Evolutionary conservation across 1,140 invertebrate genomes (phyloP).

Genomic region (Eupeodes corollae): DNA sequence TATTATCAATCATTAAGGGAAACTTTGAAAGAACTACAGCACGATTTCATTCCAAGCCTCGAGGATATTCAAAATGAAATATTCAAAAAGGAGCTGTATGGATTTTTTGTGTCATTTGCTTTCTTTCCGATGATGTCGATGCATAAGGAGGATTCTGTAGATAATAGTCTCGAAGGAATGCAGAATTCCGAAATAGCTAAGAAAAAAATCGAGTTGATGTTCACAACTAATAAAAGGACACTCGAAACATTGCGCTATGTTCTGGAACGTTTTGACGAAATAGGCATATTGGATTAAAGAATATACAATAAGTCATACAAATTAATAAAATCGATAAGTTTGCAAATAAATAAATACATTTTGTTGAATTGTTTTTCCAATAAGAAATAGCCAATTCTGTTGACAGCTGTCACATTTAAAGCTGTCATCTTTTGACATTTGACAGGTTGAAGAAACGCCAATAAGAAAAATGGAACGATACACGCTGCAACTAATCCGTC

Average conservation of each 20-base stretch:
- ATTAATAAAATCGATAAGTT: no score
- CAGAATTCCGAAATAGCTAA: constrained; percentile 26
- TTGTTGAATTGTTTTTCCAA: no score
- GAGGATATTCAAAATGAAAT: constrained; percentile 26
- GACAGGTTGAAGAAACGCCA: no score
- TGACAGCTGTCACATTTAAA: no score
- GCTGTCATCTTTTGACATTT: no score
- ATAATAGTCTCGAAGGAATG: constrained; percentile 28
- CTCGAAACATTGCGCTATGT: constrained; percentile 26
- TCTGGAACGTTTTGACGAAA: constrained; percentile 24
- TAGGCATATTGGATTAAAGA: constrained; percentile 31
- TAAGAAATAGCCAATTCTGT: no score
- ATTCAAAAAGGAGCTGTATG: constrained; percentile 21
- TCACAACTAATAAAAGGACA: constrained; percentile 32
- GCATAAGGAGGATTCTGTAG: constrained; percentile 29
- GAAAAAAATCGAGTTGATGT: constrained; percentile 32
- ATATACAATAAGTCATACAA: no score
- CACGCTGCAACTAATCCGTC: no score
- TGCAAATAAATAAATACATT: no score
- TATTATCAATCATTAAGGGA: constrained; percentile 23
- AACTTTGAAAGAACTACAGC: constrained; percentile 24
- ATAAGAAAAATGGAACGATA: no score
- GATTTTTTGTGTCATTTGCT: constrained; percentile 29
- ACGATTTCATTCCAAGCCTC: constrained; percentile 18
- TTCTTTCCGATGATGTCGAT: constrained; percentile 34